A percentile compares a stretch with the other conserved stretches of the same genome.
These are phyloP conservation scores for Cydia pomonella DNA, from an alignment of 1,140 invertebrate genomes.

Conservation along the genomic window DNA sequence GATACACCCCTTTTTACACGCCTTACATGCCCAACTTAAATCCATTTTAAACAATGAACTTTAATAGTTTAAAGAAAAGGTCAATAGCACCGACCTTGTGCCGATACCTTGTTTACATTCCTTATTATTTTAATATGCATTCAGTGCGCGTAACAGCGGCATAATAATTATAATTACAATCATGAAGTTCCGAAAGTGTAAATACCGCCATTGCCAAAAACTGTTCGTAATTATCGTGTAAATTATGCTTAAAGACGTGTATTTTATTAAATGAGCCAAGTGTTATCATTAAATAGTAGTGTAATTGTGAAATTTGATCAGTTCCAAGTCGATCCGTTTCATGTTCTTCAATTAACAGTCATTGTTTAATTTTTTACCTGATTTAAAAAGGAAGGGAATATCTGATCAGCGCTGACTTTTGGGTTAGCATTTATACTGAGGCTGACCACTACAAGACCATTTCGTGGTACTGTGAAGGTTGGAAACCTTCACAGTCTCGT, in stretches of 20 bases:
- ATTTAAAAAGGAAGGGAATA: too few relatives aligned
- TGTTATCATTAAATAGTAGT: too few relatives aligned
- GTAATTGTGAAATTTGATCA: too few relatives aligned
- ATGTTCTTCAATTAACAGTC: too few relatives aligned
- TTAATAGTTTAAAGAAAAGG: not conserved
- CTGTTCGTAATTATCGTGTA: not conserved
- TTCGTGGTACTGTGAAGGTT: too few relatives aligned
- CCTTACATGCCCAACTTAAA: not conserved
- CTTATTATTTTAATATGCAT: not conserved
- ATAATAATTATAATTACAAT: not conserved
- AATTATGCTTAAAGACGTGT: not conserved
- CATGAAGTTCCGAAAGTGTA: not conserved
- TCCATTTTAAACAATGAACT: slow-evolving; percentile 4
- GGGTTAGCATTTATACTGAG: too few relatives aligned
- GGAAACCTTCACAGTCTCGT: too few relatives aligned
- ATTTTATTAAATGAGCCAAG: not conserved
- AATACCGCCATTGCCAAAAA: slow-evolving; percentile 2
- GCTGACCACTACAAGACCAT: too few relatives aligned
- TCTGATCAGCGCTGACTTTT: too few relatives aligned
- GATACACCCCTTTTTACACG: too few relatives aligned
- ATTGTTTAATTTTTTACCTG: too few relatives aligned
- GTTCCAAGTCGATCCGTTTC: too few relatives aligned
- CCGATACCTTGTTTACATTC: slow-evolving; percentile 1
- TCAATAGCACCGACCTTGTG: not conserved
- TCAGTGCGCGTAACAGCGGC: not conserved